Evolutionary conservation across 2,888 invertebrate species (phyloP).

Genomic region (Galeruca laticollis): DNA sequence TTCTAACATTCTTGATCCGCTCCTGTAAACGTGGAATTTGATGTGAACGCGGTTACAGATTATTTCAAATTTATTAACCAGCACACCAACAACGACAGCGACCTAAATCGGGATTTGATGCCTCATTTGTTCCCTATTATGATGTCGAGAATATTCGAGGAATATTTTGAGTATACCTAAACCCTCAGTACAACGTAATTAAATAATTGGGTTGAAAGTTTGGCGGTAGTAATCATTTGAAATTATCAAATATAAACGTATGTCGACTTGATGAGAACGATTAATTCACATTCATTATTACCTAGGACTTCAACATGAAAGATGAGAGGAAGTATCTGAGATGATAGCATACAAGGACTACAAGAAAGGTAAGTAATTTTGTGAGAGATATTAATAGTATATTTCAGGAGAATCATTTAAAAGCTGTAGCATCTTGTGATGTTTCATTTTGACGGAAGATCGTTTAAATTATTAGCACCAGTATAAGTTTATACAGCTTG

Average conservation of each 20-base stretch:
- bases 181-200: not conserved
- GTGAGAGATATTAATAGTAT: no score
- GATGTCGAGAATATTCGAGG: slow-evolving; percentile 7
- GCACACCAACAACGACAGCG: slow-evolving; percentile 8
- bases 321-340: not conserved
- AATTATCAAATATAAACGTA: not conserved
- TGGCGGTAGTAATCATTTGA: not conserved
- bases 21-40: slow-evolving; percentile 19
- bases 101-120: slow-evolving; percentile 30
- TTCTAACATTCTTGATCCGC: not conserved
- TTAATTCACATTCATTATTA: not conserved
- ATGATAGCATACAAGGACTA: not conserved
- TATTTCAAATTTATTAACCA: slow-evolving; percentile 18
- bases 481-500: no score
- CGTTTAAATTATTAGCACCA: no score
- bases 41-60: slow-evolving; percentile 16
- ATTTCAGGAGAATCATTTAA: no score
- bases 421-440: no score
- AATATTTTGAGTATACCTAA: slow-evolving; percentile 12
- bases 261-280: not conserved
- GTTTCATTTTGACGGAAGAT: no score
- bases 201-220: slow-evolving; percentile 4
- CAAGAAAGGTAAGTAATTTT: no score
- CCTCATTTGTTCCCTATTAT: slow-evolving; percentile 19
- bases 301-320: not conserved